phyloP scores from a whole-genome alignment of 30 jellyfish, hydroid and myxozoan species.

The Aurelia sp. region DNA sequence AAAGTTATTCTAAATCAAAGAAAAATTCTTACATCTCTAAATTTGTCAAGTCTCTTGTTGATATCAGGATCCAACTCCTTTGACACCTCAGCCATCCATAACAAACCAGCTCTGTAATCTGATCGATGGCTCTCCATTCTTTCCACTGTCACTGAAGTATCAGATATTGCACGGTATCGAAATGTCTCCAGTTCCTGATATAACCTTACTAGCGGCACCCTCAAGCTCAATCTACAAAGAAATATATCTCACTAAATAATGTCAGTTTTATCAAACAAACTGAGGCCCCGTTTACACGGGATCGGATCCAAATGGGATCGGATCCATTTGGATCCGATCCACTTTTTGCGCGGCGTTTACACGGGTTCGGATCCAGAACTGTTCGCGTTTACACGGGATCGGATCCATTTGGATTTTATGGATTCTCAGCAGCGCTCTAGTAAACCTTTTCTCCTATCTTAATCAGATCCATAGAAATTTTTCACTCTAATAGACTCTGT shows the following conservation, averaged over 20 bases:
- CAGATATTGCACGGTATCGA: constrained; percentile 95
- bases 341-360: too few relatives aligned
- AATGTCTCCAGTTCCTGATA: constrained; percentile 94
- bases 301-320: too few relatives aligned
- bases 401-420: too few relatives aligned
- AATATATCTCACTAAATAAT: not conserved
- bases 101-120: constrained; percentile 91
- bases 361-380: too few relatives aligned
- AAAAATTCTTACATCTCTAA: constrained; percentile 79
- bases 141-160: constrained; percentile 88
- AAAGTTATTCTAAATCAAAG: not conserved
- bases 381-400: too few relatives aligned
- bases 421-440: too few relatives aligned
- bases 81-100: constrained; percentile 99
- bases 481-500: too few relatives aligned
- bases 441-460: too few relatives aligned
- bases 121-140: constrained; percentile 90
- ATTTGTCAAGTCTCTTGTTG: constrained; percentile 88
- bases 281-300: too few relatives aligned
- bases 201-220: constrained; percentile 86
- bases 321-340: too few relatives aligned
- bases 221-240: constrained; percentile 72
- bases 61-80: constrained; percentile 98
- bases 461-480: too few relatives aligned
- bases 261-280: too few relatives aligned